These are phyloP conservation scores for Drosophila nr. perissopoda DNA, from an alignment of 2,888 invertebrate species.

Conservation along the genomic window DNA sequence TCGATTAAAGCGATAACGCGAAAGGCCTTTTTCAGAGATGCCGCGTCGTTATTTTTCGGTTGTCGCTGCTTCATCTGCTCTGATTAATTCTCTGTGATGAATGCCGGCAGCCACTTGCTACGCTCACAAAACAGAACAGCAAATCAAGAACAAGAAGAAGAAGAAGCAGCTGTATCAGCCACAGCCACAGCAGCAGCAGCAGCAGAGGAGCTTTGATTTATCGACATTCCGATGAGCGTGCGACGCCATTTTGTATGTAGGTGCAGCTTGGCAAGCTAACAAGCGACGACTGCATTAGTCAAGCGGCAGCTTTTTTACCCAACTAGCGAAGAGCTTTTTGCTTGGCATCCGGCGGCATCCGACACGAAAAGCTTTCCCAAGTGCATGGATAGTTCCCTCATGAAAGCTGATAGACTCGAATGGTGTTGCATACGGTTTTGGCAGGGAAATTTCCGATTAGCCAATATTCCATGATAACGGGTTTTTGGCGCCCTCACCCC, in stretches of 20 bases:
- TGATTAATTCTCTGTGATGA: constrained; percentile 77
- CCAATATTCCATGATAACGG: constrained; percentile 15
- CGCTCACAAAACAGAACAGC: constrained; percentile 17
- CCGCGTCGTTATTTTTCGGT: constrained; percentile 77
- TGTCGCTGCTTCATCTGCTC: constrained; percentile 77
- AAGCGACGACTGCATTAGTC: constrained; percentile 25
- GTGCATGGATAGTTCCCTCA: constrained; percentile 50
- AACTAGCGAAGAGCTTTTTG: constrained; percentile 43
- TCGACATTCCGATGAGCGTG: constrained; percentile 65
- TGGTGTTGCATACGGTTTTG: constrained; percentile 22
- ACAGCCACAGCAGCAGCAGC: not conserved
- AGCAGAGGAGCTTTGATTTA: constrained; percentile 69
- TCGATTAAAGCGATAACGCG: constrained; percentile 72
- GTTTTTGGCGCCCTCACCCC: constrained; percentile 3
- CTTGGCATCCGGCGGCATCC: constrained; percentile 6
- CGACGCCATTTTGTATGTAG: constrained; percentile 68
- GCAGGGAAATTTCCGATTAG: constrained; percentile 17
- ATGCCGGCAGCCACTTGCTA: constrained; percentile 70
- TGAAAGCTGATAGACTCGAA: constrained; percentile 35
- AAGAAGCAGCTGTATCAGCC: not conserved
- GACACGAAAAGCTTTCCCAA: constrained; percentile 47
- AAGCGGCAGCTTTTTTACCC: constrained; percentile 43
- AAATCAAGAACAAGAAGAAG: not conserved
- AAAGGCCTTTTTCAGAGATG: constrained; percentile 62
- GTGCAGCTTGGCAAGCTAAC: constrained; percentile 55